phyloP scores from a whole-genome alignment of 2,113 vertebrate species.

The Propithecus coquereli region DNA sequence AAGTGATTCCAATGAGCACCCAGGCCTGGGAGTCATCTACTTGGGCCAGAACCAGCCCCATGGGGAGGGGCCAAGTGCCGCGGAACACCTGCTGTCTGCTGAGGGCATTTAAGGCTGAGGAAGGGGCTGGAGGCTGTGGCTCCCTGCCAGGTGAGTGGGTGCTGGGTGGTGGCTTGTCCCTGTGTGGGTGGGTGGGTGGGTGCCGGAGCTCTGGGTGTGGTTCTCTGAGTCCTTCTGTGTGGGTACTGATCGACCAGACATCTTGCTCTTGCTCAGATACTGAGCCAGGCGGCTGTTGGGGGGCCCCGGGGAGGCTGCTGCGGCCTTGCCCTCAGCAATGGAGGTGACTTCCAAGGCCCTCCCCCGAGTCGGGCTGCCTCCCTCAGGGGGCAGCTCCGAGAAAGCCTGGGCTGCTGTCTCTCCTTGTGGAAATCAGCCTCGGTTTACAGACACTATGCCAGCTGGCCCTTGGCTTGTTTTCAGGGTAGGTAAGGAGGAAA shows the following conservation, averaged over 20 bases:
- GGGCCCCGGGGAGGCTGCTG: rapidly evolving
- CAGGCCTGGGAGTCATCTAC: neutral
- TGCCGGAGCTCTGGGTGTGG: neutral
- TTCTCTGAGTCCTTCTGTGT: neutral
- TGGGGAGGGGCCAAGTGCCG: rapidly evolving
- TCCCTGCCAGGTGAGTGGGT: slow-evolving; percentile 7
- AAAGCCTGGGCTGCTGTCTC: neutral
- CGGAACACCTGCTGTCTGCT: neutral
- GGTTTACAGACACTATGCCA: neutral
- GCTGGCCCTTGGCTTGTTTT: neutral
- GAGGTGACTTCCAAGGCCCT: neutral
- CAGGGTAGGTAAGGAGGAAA: no score
- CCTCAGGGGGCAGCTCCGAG: rapidly evolving
- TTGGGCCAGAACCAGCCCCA: neutral
- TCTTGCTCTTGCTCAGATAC: neutral
- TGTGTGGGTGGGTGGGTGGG: neutral
- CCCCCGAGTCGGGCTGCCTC: neutral
- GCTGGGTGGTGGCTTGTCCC: rapidly evolving
- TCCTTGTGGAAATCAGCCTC: neutral
- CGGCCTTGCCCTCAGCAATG: neutral
- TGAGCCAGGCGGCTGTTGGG: neutral
- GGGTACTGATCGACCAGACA: neutral
- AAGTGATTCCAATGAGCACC: neutral
- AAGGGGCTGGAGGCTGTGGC: rapidly evolving
- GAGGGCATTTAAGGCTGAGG: slow-evolving; percentile 29